Evolutionary conservation across 2,888 invertebrate species (phyloP).

Genomic region (Dusona sp.): DNA sequence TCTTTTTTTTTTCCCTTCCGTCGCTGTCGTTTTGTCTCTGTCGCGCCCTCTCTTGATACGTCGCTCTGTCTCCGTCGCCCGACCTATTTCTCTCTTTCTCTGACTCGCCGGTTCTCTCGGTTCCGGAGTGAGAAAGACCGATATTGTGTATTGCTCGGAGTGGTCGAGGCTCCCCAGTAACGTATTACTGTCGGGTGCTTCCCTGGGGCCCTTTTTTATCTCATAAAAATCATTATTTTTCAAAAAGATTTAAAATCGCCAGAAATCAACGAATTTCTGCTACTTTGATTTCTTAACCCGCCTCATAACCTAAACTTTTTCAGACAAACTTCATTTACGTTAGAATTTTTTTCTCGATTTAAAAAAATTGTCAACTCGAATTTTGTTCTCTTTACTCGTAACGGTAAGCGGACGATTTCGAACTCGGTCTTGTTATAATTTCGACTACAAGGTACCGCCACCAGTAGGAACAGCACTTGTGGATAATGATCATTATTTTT

Average conservation of each 20-base stretch:
- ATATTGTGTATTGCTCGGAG: constrained; percentile 60
- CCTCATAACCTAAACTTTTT: background rate
- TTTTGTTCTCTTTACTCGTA: constrained; percentile 65
- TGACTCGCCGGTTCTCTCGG: constrained; percentile 16
- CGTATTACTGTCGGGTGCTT: constrained; percentile 52
- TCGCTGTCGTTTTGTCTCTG: constrained; percentile 16
- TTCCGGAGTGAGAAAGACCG: constrained; percentile 33
- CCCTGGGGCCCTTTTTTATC: background rate
- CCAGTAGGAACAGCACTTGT: constrained; percentile 35
- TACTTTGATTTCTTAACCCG: background rate
- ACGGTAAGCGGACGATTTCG: background rate
- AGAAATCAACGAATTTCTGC: background rate
- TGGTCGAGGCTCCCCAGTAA: constrained; percentile 62
- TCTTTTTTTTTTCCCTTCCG: constrained; percentile 18
- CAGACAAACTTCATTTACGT: too few species aligned
- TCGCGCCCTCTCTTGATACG: constrained; percentile 14
- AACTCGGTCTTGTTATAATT: background rate
- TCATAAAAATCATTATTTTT: background rate
- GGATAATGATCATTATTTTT: constrained; percentile 63
- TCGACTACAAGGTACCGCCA: constrained; percentile 27
- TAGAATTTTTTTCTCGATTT: too few species aligned
- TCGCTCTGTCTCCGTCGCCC: constrained; percentile 36
- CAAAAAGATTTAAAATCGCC: background rate
- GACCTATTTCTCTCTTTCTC: constrained; percentile 26
- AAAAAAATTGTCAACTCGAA: constrained; percentile 48